A percentile compares a stretch with the other conserved stretches of the same genome.
Conservation (phyloP, 2,888 invertebrate species). For the Caenorhabditis becei region DNA sequence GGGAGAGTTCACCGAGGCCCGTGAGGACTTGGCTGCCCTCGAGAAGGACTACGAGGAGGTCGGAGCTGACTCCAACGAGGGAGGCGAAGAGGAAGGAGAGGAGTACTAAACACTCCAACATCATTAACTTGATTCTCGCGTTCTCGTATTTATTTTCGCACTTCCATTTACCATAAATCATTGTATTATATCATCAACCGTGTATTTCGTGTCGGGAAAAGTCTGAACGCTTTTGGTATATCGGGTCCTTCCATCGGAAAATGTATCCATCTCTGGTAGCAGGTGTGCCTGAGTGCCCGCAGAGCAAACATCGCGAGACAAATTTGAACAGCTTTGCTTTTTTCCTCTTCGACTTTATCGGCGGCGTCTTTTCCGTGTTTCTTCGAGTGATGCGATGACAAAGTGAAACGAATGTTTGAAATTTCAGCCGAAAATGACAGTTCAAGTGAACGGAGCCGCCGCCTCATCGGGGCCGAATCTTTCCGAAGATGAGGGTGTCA, state of each 20-base stretch:
- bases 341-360: neutral
- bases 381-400: neutral
- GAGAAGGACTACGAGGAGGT: too few relatives aligned
- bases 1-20: slow-evolving; percentile 79
- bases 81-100: slow-evolving; percentile 59
- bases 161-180: slow-evolving; percentile 52
- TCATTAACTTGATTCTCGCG: neutral
- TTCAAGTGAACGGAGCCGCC: slow-evolving; percentile 22
- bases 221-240: slow-evolving; percentile 46
- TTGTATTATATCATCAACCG: slow-evolving; percentile 37
- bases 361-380: neutral
- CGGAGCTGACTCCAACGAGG: slow-evolving; percentile 65
- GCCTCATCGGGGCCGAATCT: neutral
- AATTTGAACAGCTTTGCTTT: slow-evolving; percentile 40
- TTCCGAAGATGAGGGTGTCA: slow-evolving; percentile 55
- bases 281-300: slow-evolving; percentile 14
- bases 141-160: slow-evolving; percentile 49
- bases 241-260: slow-evolving; percentile 14
- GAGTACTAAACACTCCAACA: slow-evolving; percentile 49
- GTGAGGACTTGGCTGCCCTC: too few relatives aligned
- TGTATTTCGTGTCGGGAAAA: slow-evolving; percentile 13
- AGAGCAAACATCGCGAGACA: slow-evolving; percentile 20
- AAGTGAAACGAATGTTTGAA: neutral
- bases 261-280: slow-evolving; percentile 8
- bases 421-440: slow-evolving; percentile 24